Evolutionary conservation across 1,140 invertebrate species (phyloP).

Genomic region (Drosophila triauraria): DNA sequence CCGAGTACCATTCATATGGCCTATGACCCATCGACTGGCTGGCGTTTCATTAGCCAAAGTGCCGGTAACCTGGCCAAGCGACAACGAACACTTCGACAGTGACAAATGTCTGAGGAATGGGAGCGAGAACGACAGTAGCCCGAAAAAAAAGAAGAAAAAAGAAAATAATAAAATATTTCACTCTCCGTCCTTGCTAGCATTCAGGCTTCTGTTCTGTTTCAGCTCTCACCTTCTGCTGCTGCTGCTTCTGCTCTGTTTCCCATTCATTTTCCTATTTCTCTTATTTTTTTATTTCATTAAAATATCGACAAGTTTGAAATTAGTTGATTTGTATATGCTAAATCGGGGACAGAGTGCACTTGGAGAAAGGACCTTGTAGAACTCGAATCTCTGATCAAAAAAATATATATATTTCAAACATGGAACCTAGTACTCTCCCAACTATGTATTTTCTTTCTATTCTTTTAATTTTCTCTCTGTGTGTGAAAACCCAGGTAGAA

Average conservation of each 20-base stretch:
- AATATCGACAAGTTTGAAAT: constrained; percentile 75
- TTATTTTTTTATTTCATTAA: constrained; percentile 58
- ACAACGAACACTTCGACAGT: constrained; percentile 40
- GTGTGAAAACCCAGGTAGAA: constrained; percentile 27
- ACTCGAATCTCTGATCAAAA: too few species aligned
- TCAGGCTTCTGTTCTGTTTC: constrained; percentile 17
- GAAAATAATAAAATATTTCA: constrained; percentile 40
- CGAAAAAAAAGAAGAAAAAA: background rate
- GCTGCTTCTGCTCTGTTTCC: background rate
- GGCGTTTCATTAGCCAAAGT: constrained; percentile 71
- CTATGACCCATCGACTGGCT: constrained; percentile 39
- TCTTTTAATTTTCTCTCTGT: constrained; percentile 8
- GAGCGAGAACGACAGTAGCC: constrained; percentile 31
- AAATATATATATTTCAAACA: too few species aligned
- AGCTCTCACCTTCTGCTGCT: background rate
- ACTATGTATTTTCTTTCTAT: background rate
- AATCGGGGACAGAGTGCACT: constrained; percentile 8
- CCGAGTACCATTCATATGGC: constrained; percentile 35
- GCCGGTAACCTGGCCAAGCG: constrained; percentile 47
- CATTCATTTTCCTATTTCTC: background rate
- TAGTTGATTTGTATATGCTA: constrained; percentile 74
- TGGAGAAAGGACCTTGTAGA: background rate
- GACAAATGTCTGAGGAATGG: constrained; percentile 54
- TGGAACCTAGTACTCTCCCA: too few species aligned
- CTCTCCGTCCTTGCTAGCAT: background rate